phyloP scores from a whole-genome alignment of 2,113 vertebrate genomes.

The Aegotheles bennettii region DNA sequence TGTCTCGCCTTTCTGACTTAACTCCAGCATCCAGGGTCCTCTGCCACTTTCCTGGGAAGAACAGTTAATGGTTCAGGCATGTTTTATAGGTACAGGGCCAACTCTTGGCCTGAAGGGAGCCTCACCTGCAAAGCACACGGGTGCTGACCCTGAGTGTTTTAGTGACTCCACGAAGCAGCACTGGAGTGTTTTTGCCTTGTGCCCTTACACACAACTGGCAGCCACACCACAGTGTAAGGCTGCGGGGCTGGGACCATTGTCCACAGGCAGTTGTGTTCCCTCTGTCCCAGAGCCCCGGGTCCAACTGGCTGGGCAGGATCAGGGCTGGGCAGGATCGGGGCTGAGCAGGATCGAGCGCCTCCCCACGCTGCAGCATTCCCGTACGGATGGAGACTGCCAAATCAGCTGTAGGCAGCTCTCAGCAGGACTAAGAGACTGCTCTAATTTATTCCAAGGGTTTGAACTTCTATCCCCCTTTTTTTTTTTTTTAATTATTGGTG shows the following conservation, averaged over 20 bases:
- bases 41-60: background rate
- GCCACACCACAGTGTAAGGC: fast-evolving
- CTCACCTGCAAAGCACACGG: background rate
- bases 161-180: fast-evolving
- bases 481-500: slow-evolving; percentile 33
- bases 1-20: slow-evolving; percentile 36
- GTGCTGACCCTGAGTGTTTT: fast-evolving
- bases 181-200: fast-evolving
- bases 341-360: background rate
- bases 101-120: background rate
- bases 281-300: fast-evolving
- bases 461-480: background rate
- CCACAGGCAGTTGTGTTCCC: fast-evolving
- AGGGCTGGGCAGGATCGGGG: background rate
- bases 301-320: background rate
- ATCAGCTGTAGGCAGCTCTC: background rate
- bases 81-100: background rate
- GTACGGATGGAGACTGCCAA: background rate
- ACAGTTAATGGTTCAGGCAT: background rate
- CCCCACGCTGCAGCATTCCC: fast-evolving
- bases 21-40: background rate
- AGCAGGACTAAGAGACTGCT: background rate
- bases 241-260: fast-evolving
- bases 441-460: background rate
- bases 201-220: fast-evolving